Evolutionary conservation across 2,888 invertebrate species (phyloP).

Genomic region (Drosophila rubida): DNA sequence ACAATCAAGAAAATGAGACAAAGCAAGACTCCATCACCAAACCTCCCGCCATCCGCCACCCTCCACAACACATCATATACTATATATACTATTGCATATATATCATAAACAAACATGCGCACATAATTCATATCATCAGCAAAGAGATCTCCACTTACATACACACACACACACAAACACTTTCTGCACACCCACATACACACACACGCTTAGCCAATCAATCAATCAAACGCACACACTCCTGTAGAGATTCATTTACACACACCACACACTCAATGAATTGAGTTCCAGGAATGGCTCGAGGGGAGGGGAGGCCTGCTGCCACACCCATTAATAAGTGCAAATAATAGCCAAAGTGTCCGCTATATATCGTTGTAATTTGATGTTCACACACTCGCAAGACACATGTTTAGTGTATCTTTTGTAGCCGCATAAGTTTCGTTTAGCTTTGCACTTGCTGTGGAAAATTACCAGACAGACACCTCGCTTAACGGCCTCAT

Average conservation of each 20-base stretch:
- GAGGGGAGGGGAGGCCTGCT: neutral
- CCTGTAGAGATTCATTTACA: neutral
- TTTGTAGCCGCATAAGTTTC: too few species aligned
- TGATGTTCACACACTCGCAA: too few species aligned
- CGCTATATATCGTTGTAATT: neutral
- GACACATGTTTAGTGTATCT: too few species aligned
- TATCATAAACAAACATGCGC: constrained; percentile 4
- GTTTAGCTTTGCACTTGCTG: too few species aligned
- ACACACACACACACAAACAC: constrained; percentile 2
- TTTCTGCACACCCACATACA: neutral
- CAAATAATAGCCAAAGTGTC: neutral
- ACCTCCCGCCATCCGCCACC: constrained; percentile 8
- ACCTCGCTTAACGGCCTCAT: too few species aligned
- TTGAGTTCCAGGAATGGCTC: neutral
- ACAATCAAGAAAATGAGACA: constrained; percentile 24
- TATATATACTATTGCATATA: too few species aligned
- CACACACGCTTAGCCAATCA: neutral
- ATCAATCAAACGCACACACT: constrained; percentile 2
- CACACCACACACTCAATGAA: neutral
- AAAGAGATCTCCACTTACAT: constrained; percentile 14
- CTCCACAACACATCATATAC: constrained; percentile 6
- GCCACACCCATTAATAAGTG: neutral
- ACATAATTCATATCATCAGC: constrained; percentile 21
- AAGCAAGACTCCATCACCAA: constrained; percentile 50
- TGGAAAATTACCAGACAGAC: too few species aligned